phyloP scores from a whole-genome alignment of 2,797 vertebrate genomes.

The Chelmon rostratus region DNA sequence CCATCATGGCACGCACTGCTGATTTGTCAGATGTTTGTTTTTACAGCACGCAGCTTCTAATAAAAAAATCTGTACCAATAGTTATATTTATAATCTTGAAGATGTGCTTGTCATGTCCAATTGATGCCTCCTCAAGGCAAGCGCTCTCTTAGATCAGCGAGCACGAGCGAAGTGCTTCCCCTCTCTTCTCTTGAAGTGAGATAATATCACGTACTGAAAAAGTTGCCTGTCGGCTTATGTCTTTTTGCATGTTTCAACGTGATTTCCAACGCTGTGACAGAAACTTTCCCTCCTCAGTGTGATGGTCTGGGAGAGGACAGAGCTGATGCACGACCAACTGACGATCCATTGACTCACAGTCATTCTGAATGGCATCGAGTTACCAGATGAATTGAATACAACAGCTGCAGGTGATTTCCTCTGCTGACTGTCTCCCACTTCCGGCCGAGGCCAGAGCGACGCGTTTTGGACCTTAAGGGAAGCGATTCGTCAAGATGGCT shows the following conservation, averaged over 20 bases:
- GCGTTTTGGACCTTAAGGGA: slow-evolving; percentile 2
- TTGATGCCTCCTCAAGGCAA: neutral
- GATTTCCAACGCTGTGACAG: neutral
- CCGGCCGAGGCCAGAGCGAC: neutral
- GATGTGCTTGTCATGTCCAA: neutral
- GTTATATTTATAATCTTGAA: neutral
- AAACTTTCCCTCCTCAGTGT: neutral
- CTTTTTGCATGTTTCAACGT: neutral
- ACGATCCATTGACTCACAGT: slow-evolving; percentile 25
- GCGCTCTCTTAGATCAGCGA: neutral
- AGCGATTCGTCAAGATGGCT: slow-evolving; percentile 16
- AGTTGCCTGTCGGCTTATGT: neutral
- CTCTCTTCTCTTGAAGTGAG: neutral
- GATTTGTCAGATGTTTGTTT: neutral
- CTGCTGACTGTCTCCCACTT: slow-evolving; percentile 12
- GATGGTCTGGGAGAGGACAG: slow-evolving; percentile 9
- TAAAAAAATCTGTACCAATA: neutral
- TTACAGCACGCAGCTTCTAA: neutral
- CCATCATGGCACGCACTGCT: neutral
- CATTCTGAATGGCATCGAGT: neutral
- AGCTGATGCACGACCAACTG: neutral
- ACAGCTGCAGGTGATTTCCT: slow-evolving; percentile 26
- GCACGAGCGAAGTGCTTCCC: neutral
- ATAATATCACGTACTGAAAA: neutral
- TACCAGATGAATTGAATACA: slow-evolving; percentile 17